phyloP scores from a whole-genome alignment of 2,888 invertebrate genomes.

The Amiota communis region DNA sequence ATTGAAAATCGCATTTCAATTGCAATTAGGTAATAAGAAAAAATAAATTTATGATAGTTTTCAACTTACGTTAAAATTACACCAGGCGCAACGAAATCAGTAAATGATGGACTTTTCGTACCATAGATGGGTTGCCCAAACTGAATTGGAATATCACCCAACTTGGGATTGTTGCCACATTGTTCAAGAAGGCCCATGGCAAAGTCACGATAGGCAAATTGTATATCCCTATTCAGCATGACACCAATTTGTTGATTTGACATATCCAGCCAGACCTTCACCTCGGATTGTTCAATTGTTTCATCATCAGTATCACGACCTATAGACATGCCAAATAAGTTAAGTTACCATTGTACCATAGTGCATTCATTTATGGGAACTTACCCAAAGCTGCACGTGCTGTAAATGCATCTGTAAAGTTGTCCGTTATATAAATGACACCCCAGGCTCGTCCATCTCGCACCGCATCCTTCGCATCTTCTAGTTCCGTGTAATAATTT shows the following conservation, averaged over 20 bases:
- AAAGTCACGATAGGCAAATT: conserved; percentile 89
- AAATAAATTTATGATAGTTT: not conserved
- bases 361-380: not conserved
- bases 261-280: conserved; percentile 93
- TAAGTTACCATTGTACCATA: not conserved
- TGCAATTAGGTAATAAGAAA: not conserved
- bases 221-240: conserved; percentile 88
- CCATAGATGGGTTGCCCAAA: conserved; percentile 93
- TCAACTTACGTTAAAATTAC: conserved; percentile 89
- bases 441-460: conserved; percentile 89
- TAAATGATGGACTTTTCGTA: conserved; percentile 90
- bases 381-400: conserved; percentile 84
- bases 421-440: conserved; percentile 88
- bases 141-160: conserved; percentile 91
- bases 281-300: conserved; percentile 88
- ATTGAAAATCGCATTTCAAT: not conserved
- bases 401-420: conserved; percentile 89
- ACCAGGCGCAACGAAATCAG: conserved; percentile 96
- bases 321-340: conserved; percentile 55
- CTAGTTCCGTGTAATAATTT: conserved; percentile 79
- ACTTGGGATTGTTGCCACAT: conserved; percentile 86
- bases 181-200: conserved; percentile 82
- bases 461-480: conserved; percentile 83
- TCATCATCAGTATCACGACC: conserved; percentile 88
- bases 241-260: conserved; percentile 96